These are phyloP conservation scores for Chrysolina haemoptera DNA, from an alignment of 2,888 invertebrate species.

Conservation along the genomic window DNA sequence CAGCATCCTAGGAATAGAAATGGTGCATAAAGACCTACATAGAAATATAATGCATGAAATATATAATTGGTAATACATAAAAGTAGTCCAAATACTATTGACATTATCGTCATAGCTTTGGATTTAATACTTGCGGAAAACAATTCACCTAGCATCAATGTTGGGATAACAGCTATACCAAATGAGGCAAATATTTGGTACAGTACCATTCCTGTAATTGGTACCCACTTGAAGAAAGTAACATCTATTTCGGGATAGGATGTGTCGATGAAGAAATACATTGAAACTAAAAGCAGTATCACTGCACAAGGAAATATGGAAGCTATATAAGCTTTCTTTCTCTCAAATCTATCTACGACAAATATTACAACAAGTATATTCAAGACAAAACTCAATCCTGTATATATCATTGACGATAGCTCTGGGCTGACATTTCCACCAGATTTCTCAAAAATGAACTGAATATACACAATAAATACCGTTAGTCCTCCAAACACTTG, in stretches of 20 bases:
- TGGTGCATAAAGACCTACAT: conserved; percentile 60
- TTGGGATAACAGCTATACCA: conserved; percentile 61
- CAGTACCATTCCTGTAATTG: conserved; percentile 59
- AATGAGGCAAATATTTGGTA: conserved; percentile 56
- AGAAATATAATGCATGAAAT: conserved; percentile 60
- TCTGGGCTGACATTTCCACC: conserved; percentile 59
- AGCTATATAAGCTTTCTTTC: conserved; percentile 53
- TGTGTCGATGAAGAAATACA: conserved; percentile 58
- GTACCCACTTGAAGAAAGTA: conserved; percentile 58
- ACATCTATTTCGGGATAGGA: conserved; percentile 51
- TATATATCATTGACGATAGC: conserved; percentile 52
- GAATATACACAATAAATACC: conserved; percentile 58
- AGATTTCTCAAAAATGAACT: conserved; percentile 59
- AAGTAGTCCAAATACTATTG: conserved; percentile 55
- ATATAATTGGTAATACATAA: conserved; percentile 56
- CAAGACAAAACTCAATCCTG: conserved; percentile 38
- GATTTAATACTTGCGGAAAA: conserved; percentile 63
- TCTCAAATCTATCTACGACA: conserved; percentile 55
- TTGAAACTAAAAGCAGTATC: conserved; percentile 36
- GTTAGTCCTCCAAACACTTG: conserved; percentile 61
- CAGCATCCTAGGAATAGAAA: conserved; percentile 60
- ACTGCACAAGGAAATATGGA: conserved; percentile 54
- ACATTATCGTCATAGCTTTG: conserved; percentile 58
- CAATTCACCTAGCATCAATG: conserved; percentile 60
- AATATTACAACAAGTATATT: conserved; percentile 53